Base-by-base conservation (phyloP, 2,797 vertebrate genomes). In the Anguilla marmorata region DNA sequence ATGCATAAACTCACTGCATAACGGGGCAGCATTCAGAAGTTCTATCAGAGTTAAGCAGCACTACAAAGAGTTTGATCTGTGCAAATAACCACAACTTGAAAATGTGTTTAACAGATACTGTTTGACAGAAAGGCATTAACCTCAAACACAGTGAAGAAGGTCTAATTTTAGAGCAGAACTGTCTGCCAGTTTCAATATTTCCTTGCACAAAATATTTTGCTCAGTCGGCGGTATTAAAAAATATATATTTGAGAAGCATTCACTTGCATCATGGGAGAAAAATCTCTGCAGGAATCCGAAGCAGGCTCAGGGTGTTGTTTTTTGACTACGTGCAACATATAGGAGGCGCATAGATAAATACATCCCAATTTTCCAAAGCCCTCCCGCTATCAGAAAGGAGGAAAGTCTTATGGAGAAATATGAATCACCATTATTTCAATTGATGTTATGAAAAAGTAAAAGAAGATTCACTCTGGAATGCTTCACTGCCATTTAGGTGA, bases 11-110 rank as follows among this genome's bases (percentile, higher is more conserved):
- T 48, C 45, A 37, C 52, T 76, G 82, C 80, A 37, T 69, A 24
- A 60, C 50, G n/a, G 16, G 80, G 30, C 30, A 30, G 56, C 37
- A 54, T 60, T 16, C n/a, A 79, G 76, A 86, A 41, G 52, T 19
- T 14, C 24, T n/a, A 58, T 56, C 52, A 41, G 3, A 8, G 1
- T 90, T 58, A 89, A 91, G 86, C 82, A 86, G 54, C 85, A 50
- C 88, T 90, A 14, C 88, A 89, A 89, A 90, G 89, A 89, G 85
- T 82, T 45, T 85, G 41, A 92, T 88, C 86, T 37, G 41, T 52
- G 84, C 72, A 86, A 80, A 45, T 87, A 72, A 83, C 84, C 50
- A 91, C 14, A 63, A 88, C 85, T 72, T 66, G 66, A 66, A 66
- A 50, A 85, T n/a, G 60, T 76, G 37, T 45, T 54, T 2, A 88